A percentile compares a stretch with the other conserved stretches of the same genome.
phyloP scores from a whole-genome alignment of 2,797 vertebrate species.

The Acanthiza pusilla region DNA sequence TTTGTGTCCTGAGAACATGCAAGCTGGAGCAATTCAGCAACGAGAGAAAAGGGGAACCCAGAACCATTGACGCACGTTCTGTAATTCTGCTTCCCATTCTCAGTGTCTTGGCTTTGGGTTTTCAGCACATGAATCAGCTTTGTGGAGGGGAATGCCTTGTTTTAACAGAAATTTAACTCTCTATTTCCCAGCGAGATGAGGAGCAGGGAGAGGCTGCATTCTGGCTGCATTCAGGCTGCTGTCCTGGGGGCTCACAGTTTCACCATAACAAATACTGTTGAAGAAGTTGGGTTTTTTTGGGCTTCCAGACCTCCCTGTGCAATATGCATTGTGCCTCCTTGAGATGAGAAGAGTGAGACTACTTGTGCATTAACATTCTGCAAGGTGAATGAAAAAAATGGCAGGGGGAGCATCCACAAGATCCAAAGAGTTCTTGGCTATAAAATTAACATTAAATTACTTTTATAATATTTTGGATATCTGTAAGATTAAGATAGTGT shows the following conservation, averaged over 20 bases:
- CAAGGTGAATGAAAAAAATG: background rate
- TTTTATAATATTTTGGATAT: background rate
- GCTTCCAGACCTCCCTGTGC: background rate
- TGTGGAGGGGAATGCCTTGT: background rate
- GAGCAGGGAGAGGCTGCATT: background rate
- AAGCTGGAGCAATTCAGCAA: background rate
- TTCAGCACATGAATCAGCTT: conserved; percentile 53
- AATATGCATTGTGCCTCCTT: background rate
- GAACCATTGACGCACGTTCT: conserved; percentile 1
- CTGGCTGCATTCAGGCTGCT: background rate
- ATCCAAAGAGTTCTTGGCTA: background rate
- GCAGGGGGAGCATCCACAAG: background rate
- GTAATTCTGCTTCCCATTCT: conserved; percentile 52
- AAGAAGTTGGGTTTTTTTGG: background rate
- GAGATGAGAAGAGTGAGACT: background rate
- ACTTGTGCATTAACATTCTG: background rate
- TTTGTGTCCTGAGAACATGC: background rate
- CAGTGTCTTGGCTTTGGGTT: conserved; percentile 30
- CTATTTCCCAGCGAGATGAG: background rate
- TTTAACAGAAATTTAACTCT: conserved; percentile 10
- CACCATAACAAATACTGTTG: background rate
- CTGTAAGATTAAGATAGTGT: background rate
- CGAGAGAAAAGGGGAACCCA: conserved; percentile 48
- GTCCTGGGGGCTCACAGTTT: background rate
- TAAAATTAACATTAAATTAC: background rate